Evolutionary conservation across 2,797 vertebrate species (phyloP).

Genomic region (Graptemys geographica): DNA sequence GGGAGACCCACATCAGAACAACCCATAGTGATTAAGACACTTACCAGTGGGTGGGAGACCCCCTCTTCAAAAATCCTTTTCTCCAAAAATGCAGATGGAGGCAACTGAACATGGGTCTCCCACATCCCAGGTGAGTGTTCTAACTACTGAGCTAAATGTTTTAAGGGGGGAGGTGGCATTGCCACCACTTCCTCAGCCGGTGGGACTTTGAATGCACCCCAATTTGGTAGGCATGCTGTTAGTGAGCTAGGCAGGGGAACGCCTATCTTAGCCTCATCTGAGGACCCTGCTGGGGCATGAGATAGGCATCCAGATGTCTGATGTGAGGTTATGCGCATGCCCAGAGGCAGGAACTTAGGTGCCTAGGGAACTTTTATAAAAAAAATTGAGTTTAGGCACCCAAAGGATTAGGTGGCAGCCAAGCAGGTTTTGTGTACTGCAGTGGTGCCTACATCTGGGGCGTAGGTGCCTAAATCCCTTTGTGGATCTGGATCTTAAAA

Average conservation of each 20-base stretch:
- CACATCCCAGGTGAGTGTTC: not conserved
- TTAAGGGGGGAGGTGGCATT: not conserved
- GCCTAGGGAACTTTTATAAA: not conserved
- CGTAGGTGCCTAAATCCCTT: not conserved
- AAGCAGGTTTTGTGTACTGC: not conserved
- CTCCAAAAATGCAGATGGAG: not conserved
- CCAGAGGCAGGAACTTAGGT: not conserved
- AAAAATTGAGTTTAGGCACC: not conserved
- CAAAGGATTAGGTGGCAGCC: not conserved
- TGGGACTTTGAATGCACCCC: not conserved
- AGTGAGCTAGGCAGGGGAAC: not conserved
- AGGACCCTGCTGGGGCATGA: not conserved
- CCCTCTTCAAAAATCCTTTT: not conserved
- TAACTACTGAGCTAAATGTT: not conserved
- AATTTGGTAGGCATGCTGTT: not conserved
- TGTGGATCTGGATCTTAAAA: rapidly evolving
- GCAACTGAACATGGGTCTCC: not conserved
- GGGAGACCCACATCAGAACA: not conserved
- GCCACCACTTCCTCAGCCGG: not conserved
- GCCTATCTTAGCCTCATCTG: not conserved
- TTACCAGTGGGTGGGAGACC: not conserved
- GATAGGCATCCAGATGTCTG: not conserved
- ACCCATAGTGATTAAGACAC: not conserved
- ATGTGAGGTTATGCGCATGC: not conserved
- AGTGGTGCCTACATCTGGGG: not conserved